Base-by-base conservation (phyloP, 2,113 vertebrate genomes). In the Cebidichthys violaceus region DNA sequence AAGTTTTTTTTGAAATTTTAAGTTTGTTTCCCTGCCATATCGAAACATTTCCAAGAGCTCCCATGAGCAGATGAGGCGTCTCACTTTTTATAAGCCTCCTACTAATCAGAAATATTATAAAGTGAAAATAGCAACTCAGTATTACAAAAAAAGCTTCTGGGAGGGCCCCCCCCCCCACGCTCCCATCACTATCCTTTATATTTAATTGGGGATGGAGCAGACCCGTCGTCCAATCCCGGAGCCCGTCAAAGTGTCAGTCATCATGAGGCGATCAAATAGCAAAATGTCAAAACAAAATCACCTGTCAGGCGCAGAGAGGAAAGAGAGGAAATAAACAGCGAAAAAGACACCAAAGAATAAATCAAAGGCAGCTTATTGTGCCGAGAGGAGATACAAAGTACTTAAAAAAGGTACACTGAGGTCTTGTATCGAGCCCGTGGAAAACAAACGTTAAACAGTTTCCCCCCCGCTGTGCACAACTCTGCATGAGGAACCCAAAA, bases 401-500 rank as follows among this genome's bases (percentile, higher is more conserved):
- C 33, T n/a, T 29, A 41, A 74, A 83, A 83, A 61, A 64, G 6
- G 37, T 45, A 33, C 50, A 74, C 2, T 33, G 33, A 68, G 47
- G 55, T 52, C 50, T 72, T 70, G 62, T 67, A 87, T 82, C 31
- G 7, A 55, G 31, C 15, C 11, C 66, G 43, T 57, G 64, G 65
- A 78, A 86, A 79, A 75, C 59, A 61, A 80, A 87, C 7, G 24
- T 86, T 78, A 72, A 83, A 86, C 35, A 79, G 57, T 62, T 82
- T 69, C 72, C 41, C 67, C 74, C 57, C 27, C 47, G 47, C 78
- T 81, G 80, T 60, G 65, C 73, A 15, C 27, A 61, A 69, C 67
- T 80, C 81, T n/a, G 72, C 72, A 72, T 72, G 74, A 75, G 33
- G 54, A 50, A 65, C 29, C 82, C 31, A 55, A 59, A 78, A 80